Evolutionary conservation across 2,797 vertebrate species (phyloP).

Genomic region (Echiichthys vipera): DNA sequence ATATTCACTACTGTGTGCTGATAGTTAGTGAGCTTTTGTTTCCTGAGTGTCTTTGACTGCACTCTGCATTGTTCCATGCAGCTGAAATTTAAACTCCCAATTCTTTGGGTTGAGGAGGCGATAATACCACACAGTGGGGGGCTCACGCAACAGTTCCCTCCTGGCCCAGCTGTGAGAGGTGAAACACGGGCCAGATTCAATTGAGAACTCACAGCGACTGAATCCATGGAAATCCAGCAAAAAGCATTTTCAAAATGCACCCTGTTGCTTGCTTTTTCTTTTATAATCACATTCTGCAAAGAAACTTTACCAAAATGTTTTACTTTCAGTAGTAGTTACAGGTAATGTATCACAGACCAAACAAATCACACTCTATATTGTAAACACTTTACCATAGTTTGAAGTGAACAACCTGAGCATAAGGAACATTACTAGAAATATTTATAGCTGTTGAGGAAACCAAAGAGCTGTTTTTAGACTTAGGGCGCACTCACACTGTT

Average conservation of each 20-base stretch:
- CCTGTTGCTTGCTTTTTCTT: not conserved
- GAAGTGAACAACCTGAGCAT: not conserved
- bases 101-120: not conserved
- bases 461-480: constrained; percentile 4
- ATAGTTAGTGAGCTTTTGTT: constrained; percentile 3
- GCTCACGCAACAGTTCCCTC: constrained; percentile 6
- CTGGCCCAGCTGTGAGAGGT: constrained; percentile 1
- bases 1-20: not conserved
- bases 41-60: not conserved
- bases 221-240: not conserved
- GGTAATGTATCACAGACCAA: not conserved
- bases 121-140: not conserved
- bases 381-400: not conserved
- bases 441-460: constrained; percentile 1
- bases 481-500: no score
- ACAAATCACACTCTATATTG: not conserved
- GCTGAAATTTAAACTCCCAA: constrained; percentile 7
- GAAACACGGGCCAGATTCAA: constrained; percentile 2
- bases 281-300: not conserved
- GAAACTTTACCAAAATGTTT: not conserved
- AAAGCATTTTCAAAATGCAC: not conserved
- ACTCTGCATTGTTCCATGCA: not conserved
- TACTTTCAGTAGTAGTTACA: not conserved
- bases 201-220: not conserved
- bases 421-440: constrained; percentile 19